Evolutionary conservation across 2,113 vertebrate genomes (phyloP).

Genomic region (Buteo buteo): DNA sequence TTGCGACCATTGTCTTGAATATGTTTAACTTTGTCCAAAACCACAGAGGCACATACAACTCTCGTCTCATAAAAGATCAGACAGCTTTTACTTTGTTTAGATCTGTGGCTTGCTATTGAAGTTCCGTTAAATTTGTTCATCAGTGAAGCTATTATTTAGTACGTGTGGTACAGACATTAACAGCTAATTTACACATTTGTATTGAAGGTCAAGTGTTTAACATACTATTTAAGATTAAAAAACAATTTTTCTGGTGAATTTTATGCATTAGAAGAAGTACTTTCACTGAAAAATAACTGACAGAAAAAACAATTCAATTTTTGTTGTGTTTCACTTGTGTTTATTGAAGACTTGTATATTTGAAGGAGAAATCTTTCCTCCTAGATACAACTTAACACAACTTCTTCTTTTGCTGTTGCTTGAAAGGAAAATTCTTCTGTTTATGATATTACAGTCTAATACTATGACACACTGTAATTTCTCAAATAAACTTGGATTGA

Average conservation of each 20-base stretch:
- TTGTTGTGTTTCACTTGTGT: background rate
- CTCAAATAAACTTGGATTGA: background rate
- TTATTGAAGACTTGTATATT: background rate
- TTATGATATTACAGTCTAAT: background rate
- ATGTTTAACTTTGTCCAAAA: background rate
- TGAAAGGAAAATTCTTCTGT: background rate
- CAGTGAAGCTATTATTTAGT: background rate
- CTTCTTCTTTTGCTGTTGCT: background rate
- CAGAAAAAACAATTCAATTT: background rate
- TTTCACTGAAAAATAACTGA: background rate
- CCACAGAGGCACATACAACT: background rate
- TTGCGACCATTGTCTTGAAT: background rate
- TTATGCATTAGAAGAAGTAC: background rate
- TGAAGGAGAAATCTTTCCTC: background rate
- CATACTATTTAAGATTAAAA: background rate
- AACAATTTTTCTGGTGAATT: background rate
- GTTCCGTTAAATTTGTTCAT: background rate
- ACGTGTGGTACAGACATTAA: background rate
- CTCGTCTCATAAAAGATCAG: background rate
- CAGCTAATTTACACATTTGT: background rate
- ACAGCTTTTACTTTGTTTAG: background rate
- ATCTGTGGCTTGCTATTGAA: background rate
- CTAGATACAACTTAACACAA: background rate
- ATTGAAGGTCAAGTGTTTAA: background rate
- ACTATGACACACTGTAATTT: background rate